Percentiles rank a stretch among this genome's conserved stretches.
Evolutionary conservation across 2,797 vertebrate genomes (phyloP).

Genomic region (Hoplostethus atlanticus): DNA sequence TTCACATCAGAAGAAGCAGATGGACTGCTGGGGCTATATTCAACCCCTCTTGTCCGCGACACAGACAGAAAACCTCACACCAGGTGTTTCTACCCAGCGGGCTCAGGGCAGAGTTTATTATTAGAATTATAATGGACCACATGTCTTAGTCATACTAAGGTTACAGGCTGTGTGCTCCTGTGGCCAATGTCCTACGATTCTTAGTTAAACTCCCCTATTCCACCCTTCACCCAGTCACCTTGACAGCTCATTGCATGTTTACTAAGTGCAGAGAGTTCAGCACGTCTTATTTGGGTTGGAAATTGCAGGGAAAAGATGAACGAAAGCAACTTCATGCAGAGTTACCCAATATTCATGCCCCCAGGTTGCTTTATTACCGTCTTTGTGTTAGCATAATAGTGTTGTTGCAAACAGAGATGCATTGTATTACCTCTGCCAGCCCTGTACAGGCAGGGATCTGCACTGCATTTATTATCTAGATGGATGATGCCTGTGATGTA

Average conservation of each 20-base stretch:
- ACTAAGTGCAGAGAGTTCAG: constrained; percentile 19
- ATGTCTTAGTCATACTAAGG: constrained; percentile 62
- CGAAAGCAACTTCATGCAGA: background rate
- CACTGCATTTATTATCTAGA: constrained; percentile 65
- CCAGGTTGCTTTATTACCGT: constrained; percentile 39
- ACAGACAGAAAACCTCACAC: constrained; percentile 57
- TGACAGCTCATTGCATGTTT: constrained; percentile 52
- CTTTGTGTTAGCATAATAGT: constrained; percentile 58
- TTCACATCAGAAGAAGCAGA: constrained; percentile 42
- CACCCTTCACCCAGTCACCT: constrained; percentile 62
- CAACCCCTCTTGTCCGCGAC: constrained; percentile 22
- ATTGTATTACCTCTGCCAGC: constrained; percentile 56
- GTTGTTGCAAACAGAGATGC: constrained; percentile 55
- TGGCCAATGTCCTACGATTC: constrained; percentile 64
- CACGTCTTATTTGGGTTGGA: constrained; percentile 46
- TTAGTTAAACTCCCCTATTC: constrained; percentile 28
- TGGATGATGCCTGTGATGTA: constrained; percentile 67
- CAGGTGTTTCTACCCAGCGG: constrained; percentile 68
- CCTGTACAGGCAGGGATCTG: constrained; percentile 60
- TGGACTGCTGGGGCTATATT: constrained; percentile 27
- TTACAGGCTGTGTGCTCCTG: constrained; percentile 59
- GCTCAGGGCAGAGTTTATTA: constrained; percentile 71
- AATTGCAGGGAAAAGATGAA: constrained; percentile 31
- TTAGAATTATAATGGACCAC: constrained; percentile 71
- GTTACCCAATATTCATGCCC: constrained; percentile 9